Conservation (phyloP, 1,140 invertebrate genomes). For the Trichonephila clavipes region DNA sequence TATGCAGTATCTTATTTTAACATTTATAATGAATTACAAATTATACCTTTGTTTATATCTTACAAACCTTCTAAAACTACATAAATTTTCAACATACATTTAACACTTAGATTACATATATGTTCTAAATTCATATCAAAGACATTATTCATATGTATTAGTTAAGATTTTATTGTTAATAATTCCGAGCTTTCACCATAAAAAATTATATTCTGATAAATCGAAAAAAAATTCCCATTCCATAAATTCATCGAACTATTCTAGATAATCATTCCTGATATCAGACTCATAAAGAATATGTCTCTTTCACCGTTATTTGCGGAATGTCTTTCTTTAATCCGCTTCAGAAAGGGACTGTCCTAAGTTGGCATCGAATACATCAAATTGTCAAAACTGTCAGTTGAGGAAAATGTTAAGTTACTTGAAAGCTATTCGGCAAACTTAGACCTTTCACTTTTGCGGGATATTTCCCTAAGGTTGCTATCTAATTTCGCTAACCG, state of each 20-base stretch:
- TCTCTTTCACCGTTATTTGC: background rate
- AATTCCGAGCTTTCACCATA: too few species aligned
- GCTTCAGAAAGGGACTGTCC: background rate
- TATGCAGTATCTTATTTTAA: too few species aligned
- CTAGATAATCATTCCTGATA: background rate
- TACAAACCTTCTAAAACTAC: too few species aligned
- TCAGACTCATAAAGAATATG: background rate
- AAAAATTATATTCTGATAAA: too few species aligned
- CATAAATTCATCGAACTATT: background rate
- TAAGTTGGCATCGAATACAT: conserved; percentile 11
- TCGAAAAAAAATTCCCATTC: too few species aligned
- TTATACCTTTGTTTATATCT: too few species aligned
- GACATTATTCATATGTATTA: too few species aligned
- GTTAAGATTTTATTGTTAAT: too few species aligned
- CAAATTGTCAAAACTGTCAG: conserved; percentile 61
- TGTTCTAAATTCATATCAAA: too few species aligned
- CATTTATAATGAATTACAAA: too few species aligned
- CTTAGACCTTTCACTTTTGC: background rate
- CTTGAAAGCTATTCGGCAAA: conserved; percentile 27
- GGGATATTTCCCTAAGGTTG: background rate
- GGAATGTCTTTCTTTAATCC: background rate
- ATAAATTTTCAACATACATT: too few species aligned
- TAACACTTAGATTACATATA: too few species aligned
- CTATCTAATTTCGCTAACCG: conserved; percentile 15
- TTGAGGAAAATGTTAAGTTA: background rate